These are phyloP conservation scores for Leptinotarsa juncta DNA, from an alignment of 2,888 invertebrate species.

Conservation along the genomic window DNA sequence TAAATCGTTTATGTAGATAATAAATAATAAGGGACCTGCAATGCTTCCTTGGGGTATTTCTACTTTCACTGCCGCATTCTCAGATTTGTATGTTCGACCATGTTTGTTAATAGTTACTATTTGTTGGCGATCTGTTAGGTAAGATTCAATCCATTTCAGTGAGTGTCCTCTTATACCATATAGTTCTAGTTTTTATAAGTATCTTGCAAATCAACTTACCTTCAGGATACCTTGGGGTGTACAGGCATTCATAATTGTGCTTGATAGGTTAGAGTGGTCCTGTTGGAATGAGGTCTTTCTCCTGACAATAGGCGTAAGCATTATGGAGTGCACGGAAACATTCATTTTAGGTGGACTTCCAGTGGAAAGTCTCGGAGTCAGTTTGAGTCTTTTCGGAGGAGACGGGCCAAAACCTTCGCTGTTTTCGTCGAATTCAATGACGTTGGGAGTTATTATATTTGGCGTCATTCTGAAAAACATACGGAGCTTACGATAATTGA, in stretches of 20 bases:
- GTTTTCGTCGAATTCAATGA: slow-evolving; percentile 43
- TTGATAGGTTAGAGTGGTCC: slow-evolving; percentile 19
- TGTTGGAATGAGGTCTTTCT: slow-evolving; percentile 57
- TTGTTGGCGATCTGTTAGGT: too few relatives aligned
- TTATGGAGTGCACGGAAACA: slow-evolving; percentile 50
- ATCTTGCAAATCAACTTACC: slow-evolving; percentile 57
- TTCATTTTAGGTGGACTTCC: slow-evolving; percentile 34
- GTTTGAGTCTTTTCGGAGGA: slow-evolving; percentile 50
- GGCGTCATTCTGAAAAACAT: slow-evolving; percentile 29
- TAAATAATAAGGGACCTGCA: too few relatives aligned
- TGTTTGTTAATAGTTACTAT: too few relatives aligned
- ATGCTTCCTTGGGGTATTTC: too few relatives aligned
- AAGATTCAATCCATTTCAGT: too few relatives aligned
- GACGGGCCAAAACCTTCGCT: slow-evolving; percentile 43
- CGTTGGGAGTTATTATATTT: slow-evolving; percentile 44
- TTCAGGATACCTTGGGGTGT: slow-evolving; percentile 78
- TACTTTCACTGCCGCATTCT: too few relatives aligned
- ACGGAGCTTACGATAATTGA: background rate
- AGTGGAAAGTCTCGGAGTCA: slow-evolving; percentile 51
- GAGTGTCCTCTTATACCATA: too few relatives aligned
- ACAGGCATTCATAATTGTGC: slow-evolving; percentile 55
- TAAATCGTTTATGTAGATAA: too few relatives aligned
- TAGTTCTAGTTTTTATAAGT: too few relatives aligned
- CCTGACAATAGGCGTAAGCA: slow-evolving; percentile 71
- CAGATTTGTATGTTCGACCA: too few relatives aligned